Conservation (phyloP, 2,797 vertebrate genomes). For the Eulemur rubriventer region DNA sequence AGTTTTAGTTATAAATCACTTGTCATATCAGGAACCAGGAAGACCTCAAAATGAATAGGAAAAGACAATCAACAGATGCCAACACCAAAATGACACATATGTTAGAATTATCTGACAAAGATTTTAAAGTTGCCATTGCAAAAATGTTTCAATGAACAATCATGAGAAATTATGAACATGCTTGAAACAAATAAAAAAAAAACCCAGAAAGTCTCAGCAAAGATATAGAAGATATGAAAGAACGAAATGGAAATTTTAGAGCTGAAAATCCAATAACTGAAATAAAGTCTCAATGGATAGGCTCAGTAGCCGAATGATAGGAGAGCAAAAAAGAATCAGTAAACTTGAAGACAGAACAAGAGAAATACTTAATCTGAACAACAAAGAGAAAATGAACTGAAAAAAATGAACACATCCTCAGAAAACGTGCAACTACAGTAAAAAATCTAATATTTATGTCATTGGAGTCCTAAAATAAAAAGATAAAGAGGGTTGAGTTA, state of each 20-base stretch:
- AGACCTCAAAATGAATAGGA: background rate
- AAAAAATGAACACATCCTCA: background rate
- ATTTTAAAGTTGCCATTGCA: background rate
- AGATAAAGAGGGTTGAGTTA: background rate
- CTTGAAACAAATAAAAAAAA: background rate
- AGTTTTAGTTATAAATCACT: background rate
- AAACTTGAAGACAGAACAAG: background rate
- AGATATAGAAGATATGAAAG: background rate
- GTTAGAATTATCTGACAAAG: background rate
- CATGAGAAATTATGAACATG: background rate
- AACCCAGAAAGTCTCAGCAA: background rate
- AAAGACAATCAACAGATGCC: background rate
- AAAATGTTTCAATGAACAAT: background rate
- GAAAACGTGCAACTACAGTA: background rate
- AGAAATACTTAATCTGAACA: background rate
- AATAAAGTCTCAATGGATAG: background rate
- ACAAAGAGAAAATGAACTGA: background rate
- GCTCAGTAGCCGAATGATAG: background rate
- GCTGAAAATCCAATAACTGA: background rate
- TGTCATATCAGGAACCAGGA: background rate
- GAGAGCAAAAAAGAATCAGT: background rate
- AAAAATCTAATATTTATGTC: background rate
- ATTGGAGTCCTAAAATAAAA: background rate
- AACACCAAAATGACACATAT: background rate
- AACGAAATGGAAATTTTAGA: background rate